Evolutionary conservation across 2,797 vertebrate species (phyloP).

Genomic region (Onychomys leucogaster): DNA sequence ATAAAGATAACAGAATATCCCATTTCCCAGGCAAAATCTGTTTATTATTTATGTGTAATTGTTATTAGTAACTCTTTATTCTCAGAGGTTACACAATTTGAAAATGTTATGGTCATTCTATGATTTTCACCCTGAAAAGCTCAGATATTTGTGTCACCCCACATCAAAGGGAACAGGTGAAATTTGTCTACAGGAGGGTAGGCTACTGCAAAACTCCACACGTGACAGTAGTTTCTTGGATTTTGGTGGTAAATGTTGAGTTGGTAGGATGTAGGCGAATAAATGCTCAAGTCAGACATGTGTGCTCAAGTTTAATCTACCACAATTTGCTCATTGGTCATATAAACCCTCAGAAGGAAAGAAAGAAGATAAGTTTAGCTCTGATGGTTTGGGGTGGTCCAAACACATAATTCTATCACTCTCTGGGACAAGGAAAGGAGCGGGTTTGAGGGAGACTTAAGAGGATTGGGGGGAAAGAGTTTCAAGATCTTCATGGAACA

Average conservation of each 20-base stretch:
- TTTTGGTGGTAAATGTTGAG: background rate
- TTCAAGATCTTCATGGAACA: background rate
- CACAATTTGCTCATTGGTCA: background rate
- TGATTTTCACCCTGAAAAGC: background rate
- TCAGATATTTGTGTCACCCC: background rate
- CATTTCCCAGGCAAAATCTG: background rate
- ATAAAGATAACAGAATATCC: background rate
- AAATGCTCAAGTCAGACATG: background rate
- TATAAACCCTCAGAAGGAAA: background rate
- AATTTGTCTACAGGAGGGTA: background rate
- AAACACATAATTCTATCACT: background rate
- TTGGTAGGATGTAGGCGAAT: background rate
- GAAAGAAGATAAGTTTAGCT: background rate
- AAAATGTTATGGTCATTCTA: background rate
- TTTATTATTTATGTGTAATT: background rate
- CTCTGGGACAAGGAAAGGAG: background rate
- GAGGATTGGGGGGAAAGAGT: background rate
- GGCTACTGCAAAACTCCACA: background rate
- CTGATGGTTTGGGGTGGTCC: background rate
- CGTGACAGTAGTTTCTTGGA: background rate
- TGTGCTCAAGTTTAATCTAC: background rate
- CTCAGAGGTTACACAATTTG: background rate
- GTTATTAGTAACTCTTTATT: background rate
- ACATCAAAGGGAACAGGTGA: background rate
- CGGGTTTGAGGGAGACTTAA: background rate